A percentile compares a stretch with the other conserved stretches of the same genome.
These are phyloP conservation scores for Microtus pennsylvanicus DNA, from an alignment of 2,113 vertebrate genomes.

Conservation along the genomic window DNA sequence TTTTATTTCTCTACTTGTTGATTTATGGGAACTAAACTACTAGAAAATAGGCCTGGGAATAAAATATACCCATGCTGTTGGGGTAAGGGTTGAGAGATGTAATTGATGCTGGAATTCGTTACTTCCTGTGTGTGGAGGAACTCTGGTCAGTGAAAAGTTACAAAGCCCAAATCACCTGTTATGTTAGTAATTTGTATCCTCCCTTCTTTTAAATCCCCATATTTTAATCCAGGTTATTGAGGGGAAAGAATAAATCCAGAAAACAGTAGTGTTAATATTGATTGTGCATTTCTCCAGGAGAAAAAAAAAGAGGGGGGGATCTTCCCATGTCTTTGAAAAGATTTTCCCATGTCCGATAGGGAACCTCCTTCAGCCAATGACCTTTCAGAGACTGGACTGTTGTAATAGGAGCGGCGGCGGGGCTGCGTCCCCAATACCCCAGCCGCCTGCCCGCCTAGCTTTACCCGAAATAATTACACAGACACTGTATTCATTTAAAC, in stretches of 20 bases:
- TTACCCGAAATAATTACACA: too few relatives aligned
- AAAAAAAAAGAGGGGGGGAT: neutral
- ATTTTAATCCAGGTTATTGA: neutral
- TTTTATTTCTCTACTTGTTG: slow-evolving; percentile 34
- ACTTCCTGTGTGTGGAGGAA: neutral
- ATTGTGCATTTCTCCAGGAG: neutral
- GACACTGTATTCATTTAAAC: too few relatives aligned
- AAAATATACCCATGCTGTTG: neutral
- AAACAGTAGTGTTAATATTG: neutral
- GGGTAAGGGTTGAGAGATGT: neutral
- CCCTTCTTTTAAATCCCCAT: neutral
- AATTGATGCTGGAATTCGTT: neutral
- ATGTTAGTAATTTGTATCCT: neutral
- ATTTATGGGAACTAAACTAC: neutral
- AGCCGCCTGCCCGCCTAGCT: too few relatives aligned
- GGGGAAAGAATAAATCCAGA: neutral
- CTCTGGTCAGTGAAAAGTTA: neutral
- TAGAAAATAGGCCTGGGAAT: slow-evolving; percentile 47
- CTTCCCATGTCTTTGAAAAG: neutral
- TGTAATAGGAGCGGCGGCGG: too few relatives aligned
- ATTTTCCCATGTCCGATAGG: too few relatives aligned
- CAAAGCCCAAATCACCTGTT: neutral
- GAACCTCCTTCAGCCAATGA: too few relatives aligned
- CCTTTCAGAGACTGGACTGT: too few relatives aligned
- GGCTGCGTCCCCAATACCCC: too few relatives aligned